Percentiles rank a stretch among this genome's conserved stretches.
phyloP scores from a whole-genome alignment of 2,113 vertebrate genomes.

The Amphilophus citrinellus region DNA sequence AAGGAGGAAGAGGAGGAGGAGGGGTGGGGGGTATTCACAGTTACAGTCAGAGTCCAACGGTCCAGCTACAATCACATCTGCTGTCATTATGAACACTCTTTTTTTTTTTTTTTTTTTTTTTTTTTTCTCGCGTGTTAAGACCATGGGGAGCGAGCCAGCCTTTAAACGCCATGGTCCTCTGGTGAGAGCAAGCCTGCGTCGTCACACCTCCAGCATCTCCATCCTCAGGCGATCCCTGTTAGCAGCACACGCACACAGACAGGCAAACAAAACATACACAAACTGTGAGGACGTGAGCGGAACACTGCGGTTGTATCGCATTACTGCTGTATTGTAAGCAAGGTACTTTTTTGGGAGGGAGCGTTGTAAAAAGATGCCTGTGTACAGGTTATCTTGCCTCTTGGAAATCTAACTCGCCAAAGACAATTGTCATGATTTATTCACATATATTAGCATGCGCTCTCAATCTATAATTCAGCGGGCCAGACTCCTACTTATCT shows the following conservation, averaged over 20 bases:
- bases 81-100: constrained; percentile 82
- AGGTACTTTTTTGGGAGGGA: not conserved
- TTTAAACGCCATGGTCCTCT: constrained; percentile 49
- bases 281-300: not conserved
- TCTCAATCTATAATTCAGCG: constrained; percentile 80
- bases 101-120: not conserved
- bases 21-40: constrained; percentile 78
- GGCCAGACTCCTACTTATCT: constrained; percentile 63
- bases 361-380: constrained; percentile 18
- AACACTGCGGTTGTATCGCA: not conserved
- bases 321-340: not conserved
- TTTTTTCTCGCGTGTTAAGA: constrained; percentile 24
- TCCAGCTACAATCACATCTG: constrained; percentile 85
- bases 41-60: constrained; percentile 81
- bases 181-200: constrained; percentile 40
- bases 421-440: constrained; percentile 81
- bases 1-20: constrained; percentile 31
- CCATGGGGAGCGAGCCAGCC: constrained; percentile 56
- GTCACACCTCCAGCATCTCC: constrained; percentile 84
- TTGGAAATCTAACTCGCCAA: constrained; percentile 55
- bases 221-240: constrained; percentile 81
- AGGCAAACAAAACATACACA: constrained; percentile 46
- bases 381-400: constrained; percentile 29
- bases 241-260: constrained; percentile 42
- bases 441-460: constrained; percentile 79